Percentiles rank a stretch among this genome's conserved stretches.
Evolutionary conservation across 1,140 invertebrate species (phyloP).

Genomic region (Ptiloglossa arizonensis): DNA sequence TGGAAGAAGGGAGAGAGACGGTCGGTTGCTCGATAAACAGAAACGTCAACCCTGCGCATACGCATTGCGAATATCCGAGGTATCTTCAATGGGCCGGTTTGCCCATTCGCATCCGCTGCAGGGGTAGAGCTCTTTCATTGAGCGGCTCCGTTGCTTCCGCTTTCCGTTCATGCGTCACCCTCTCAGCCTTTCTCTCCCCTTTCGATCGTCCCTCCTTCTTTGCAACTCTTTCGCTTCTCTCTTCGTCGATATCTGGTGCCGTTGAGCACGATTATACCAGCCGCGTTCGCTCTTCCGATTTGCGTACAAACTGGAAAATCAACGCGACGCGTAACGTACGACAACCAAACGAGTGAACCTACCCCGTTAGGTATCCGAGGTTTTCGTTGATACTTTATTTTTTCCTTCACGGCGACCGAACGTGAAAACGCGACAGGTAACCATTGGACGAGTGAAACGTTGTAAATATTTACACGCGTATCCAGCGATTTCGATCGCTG

Average conservation of each 20-base stretch:
- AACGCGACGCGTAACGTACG: not conserved
- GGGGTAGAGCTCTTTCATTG: constrained; percentile 67
- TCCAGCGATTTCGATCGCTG: too few relatives aligned
- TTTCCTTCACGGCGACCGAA: too few relatives aligned
- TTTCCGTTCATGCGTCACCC: constrained; percentile 64
- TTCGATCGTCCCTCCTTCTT: constrained; percentile 3
- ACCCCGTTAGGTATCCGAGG: not conserved
- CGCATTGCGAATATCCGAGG: constrained; percentile 62
- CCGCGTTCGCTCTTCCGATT: not conserved
- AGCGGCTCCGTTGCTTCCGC: constrained; percentile 64
- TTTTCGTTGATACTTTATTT: too few relatives aligned
- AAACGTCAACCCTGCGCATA: constrained; percentile 62
- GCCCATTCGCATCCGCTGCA: constrained; percentile 69
- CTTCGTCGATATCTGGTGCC: not conserved
- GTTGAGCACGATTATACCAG: not conserved
- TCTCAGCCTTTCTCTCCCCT: constrained; percentile 1
- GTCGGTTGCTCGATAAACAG: constrained; percentile 60
- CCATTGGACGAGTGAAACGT: too few relatives aligned
- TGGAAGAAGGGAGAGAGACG: constrained; percentile 22
- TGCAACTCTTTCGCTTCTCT: constrained; percentile 15
- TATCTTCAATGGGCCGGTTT: constrained; percentile 67
- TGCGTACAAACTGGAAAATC: not conserved
- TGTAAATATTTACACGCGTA: too few relatives aligned
- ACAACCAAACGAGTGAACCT: too few relatives aligned
- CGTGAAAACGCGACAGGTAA: too few relatives aligned